Base-by-base conservation (phyloP, 2,888 invertebrate species). In the Cephalotes varians region DNA sequence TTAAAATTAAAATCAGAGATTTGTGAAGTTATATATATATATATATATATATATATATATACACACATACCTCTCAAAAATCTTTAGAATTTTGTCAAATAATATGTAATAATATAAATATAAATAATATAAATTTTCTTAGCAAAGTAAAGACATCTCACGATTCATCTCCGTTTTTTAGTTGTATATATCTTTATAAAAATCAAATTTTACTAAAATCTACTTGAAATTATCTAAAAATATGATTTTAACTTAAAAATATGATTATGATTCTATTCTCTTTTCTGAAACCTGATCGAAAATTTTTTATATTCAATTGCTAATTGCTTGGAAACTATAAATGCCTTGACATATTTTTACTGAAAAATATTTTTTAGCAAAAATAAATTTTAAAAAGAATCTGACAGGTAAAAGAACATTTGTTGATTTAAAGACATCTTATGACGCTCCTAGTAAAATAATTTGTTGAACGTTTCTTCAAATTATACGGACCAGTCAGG, bases 1-100 rank as follows among this genome's bases (percentile, higher is more conserved):
- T 18, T 44, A 15, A 34, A 31, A 31, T 60, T 44, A 31, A 47
- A 18, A 79, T 81, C 56, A 6, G 7, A 71, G 65, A 74, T 64
- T 67, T 37, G 21, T 9, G 12, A 69, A 25, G n/a, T 18, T 31
- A 10, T 10, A 12, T 37, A 1, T 28, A 15, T 9, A 15, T 25
- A 12, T 7, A n/a, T n/a, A n/a, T n/a, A n/a, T n/a, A n/a, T n/a
- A n/a, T n/a, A n/a, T n/a, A n/a, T n/a, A n/a, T n/a, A n/a, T n/a
- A n/a, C n/a, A n/a, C n/a, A n/a, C n/a, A n/a, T n/a, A n/a, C n/a
- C n/a, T n/a, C n/a, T n/a, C n/a, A 5, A 44, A 62, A 15, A 21
- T 15, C 1, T 12, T 73, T 21, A 44, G n/a, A 67, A 67, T 15
- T 44, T 44, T 2, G 0, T 40, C n/a, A 40, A 49, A 72, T 12